Percentiles rank a stretch among this genome's conserved stretches.
phyloP scores from a whole-genome alignment of 2,888 invertebrate species.

The Drosophila mettleri region DNA sequence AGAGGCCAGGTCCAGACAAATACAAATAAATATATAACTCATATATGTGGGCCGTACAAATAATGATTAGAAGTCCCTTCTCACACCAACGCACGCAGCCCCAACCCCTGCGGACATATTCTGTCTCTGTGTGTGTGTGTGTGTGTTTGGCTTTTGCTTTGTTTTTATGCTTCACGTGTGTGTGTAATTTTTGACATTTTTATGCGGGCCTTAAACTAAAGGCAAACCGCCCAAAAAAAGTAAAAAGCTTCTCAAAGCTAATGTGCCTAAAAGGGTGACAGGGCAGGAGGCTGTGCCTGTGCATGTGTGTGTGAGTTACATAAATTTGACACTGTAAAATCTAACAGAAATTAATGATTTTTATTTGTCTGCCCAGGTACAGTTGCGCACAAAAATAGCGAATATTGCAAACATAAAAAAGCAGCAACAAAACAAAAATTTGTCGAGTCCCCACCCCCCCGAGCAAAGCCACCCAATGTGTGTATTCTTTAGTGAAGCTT shows the following conservation, averaged over 20 bases:
- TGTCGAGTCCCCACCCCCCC: neutral
- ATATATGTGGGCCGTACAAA: constrained; percentile 69
- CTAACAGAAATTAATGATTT: constrained; percentile 79
- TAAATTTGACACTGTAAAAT: constrained; percentile 80
- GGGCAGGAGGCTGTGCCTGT: constrained; percentile 35
- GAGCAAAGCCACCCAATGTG: neutral
- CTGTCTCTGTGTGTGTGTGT: constrained; percentile 29
- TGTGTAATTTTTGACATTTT: constrained; percentile 81
- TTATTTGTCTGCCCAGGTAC: constrained; percentile 55
- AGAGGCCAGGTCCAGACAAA: constrained; percentile 66
- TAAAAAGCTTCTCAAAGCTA: constrained; percentile 63
- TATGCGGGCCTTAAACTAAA: constrained; percentile 75
- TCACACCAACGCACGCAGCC: constrained; percentile 12
- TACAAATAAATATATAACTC: constrained; percentile 73
- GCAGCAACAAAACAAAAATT: constrained; percentile 14
- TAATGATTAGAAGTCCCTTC: constrained; percentile 78
- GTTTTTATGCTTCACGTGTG: constrained; percentile 35
- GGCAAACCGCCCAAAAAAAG: constrained; percentile 25
- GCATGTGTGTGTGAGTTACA: constrained; percentile 40
- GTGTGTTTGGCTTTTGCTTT: constrained; percentile 61
- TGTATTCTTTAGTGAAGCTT: constrained; percentile 4
- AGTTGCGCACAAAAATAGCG: constrained; percentile 55
- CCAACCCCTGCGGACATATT: neutral
- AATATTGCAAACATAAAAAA: constrained; percentile 1
- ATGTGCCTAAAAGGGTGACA: constrained; percentile 54